Base-by-base conservation (phyloP, 2,888 invertebrate genomes). In the Caenorhabditis becei region DNA sequence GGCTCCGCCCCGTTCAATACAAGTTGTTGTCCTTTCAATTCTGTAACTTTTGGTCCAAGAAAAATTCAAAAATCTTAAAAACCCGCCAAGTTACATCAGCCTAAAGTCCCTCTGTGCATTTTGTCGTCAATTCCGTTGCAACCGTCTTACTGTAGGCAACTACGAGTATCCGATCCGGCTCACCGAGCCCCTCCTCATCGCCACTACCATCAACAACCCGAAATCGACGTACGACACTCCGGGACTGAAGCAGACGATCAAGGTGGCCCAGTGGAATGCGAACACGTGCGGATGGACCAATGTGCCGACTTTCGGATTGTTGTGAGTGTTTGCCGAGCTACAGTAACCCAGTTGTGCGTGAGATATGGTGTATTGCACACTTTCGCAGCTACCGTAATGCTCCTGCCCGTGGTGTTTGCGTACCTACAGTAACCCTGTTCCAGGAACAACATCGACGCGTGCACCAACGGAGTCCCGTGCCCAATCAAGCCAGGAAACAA, bases 151-250 rank as follows among this genome's bases (percentile, higher is more conserved):
- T 59, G 16, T 23, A 61, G 70, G 63, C 16, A 24, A 20, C n/a
- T 78, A 77, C 66, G 83, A 85, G 47, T 84, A 86, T 35, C 84
- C 86, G 44, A 82, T 86, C 49, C 71, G 80, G 32, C 71, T 86
- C 28, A 83, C 67, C 37, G 53, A 79, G 56, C 83, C 84, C 2
- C 72, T 84, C 2, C 53, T 84, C 41, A 80, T 86, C 65, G 67
- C 71, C 32, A 82, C 83, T 18, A 74, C 83, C 10, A 69, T 79
- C 65, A 74, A 81, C 67, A 72, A 86, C 37, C 78, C 79, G 37
- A 61, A 28, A 7, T 61, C 83, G 23, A 71, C 63, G 11, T 86
- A 84, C 61, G 24, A 35, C 14, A 44, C 72, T n/a, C 84, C 84
- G 10, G 74, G 63, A 47, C 63, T 86, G 24, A 84, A 83, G 58